These are phyloP conservation scores for Egretta garzetta DNA, from an alignment of 2,113 vertebrate species.

Conservation along the genomic window DNA sequence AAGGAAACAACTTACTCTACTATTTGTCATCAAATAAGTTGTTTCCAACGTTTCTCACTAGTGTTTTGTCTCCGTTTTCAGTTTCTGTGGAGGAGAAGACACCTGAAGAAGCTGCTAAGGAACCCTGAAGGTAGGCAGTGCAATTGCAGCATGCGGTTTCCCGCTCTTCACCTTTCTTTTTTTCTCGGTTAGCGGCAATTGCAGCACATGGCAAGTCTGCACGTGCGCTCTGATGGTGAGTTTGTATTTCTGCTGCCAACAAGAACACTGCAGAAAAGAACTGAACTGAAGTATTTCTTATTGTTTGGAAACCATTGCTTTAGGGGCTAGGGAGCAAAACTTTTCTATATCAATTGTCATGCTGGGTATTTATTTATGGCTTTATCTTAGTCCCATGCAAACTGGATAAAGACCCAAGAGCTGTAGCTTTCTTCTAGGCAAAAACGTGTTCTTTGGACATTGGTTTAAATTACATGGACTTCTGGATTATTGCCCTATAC, in stretches of 20 bases:
- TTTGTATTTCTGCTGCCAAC: background rate
- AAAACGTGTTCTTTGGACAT: background rate
- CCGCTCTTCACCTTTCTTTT: background rate
- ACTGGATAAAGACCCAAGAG: background rate
- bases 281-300: background rate
- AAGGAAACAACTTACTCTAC: background rate
- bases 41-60: background rate
- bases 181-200: background rate
- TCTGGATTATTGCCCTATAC: background rate
- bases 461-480: background rate
- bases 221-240: background rate
- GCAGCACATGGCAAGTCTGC: background rate
- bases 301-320: background rate
- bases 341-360: accelerated
- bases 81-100: conserved; percentile 11
- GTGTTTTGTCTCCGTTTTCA: conserved; percentile 23
- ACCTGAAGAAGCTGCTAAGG: conserved; percentile 10
- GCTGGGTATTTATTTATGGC: background rate
- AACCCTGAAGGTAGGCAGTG: conserved; percentile 48
- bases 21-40: background rate
- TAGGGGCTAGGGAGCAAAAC: background rate
- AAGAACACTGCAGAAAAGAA: background rate
- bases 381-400: background rate
- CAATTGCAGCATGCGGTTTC: background rate
- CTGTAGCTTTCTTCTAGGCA: background rate